Percentiles rank a stretch among this genome's conserved stretches.
These are phyloP conservation scores for Linurgus olivaceus DNA, from an alignment of 2,797 vertebrate species.

Conservation along the genomic window DNA sequence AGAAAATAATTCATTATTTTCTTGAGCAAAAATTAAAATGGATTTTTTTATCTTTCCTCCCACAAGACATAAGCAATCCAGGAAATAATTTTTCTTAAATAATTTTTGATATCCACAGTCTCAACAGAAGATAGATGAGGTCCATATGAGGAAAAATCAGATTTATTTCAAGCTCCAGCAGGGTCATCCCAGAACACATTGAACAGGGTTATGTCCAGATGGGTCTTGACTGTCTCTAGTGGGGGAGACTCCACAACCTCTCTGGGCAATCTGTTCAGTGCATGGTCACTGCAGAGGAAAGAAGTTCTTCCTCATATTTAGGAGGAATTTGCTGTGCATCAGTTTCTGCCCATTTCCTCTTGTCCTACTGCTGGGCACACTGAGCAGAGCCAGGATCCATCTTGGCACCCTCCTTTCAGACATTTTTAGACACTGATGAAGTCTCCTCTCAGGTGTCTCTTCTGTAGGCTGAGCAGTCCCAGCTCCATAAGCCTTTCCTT, in stretches of 20 bases:
- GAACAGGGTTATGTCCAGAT: too few relatives aligned
- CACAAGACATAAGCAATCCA: neutral
- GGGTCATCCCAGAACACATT: too few relatives aligned
- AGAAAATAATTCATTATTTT: neutral
- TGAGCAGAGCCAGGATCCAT: neutral
- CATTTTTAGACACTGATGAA: neutral
- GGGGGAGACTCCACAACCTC: neutral
- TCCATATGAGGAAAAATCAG: neutral
- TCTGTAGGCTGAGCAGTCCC: accelerated
- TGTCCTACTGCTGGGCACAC: neutral
- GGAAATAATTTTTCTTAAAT: neutral
- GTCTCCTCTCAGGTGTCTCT: neutral
- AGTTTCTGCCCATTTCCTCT: neutral
- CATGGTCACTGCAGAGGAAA: neutral
- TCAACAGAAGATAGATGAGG: neutral
- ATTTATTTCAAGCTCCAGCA: neutral
- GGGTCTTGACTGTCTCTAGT: neutral
- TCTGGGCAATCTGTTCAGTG: too few relatives aligned
- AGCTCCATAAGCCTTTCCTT: neutral
- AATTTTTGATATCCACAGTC: neutral
- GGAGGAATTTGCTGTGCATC: neutral
- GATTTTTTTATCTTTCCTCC: neutral
- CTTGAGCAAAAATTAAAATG: neutral
- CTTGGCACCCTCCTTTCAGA: neutral
- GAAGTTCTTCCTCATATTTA: neutral